These are phyloP conservation scores for Chamaea fasciata DNA, from an alignment of 2,113 vertebrate species.

Conservation along the genomic window DNA sequence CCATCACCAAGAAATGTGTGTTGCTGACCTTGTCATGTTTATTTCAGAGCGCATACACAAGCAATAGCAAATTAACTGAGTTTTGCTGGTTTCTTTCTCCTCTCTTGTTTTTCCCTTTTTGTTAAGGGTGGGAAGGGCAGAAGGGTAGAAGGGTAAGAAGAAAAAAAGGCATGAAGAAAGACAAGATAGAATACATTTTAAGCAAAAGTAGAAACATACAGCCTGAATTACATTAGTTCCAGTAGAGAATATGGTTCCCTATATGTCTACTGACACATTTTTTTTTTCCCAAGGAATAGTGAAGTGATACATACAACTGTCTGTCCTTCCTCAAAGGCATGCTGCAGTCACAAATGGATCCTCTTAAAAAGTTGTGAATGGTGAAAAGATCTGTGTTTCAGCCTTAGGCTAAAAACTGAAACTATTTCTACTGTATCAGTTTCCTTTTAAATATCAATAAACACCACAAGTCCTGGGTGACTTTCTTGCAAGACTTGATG, in stretches of 20 bases:
- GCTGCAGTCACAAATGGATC: neutral
- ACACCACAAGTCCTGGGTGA: neutral
- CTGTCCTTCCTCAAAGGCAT: neutral
- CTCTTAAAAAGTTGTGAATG: neutral
- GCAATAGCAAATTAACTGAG: neutral
- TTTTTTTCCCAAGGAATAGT: neutral
- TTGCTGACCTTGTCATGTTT: neutral
- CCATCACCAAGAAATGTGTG: neutral
- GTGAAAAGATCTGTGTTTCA: neutral
- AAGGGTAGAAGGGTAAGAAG: neutral
- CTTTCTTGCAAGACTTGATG: neutral
- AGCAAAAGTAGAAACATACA: neutral
- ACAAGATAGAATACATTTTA: neutral
- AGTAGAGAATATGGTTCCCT: neutral
- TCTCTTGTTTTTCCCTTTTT: neutral
- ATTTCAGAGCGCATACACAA: neutral
- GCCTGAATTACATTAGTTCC: neutral
- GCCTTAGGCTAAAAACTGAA: neutral
- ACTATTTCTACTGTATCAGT: neutral
- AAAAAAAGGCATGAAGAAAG: neutral
- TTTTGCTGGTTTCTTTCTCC: neutral
- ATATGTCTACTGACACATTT: neutral
- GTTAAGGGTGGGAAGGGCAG: neutral
- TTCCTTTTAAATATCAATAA: slow-evolving; percentile 32
- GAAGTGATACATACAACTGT: neutral